These are phyloP conservation scores for Herpetotheres cachinnans DNA, from an alignment of 2,113 vertebrate species.

Conservation along the genomic window DNA sequence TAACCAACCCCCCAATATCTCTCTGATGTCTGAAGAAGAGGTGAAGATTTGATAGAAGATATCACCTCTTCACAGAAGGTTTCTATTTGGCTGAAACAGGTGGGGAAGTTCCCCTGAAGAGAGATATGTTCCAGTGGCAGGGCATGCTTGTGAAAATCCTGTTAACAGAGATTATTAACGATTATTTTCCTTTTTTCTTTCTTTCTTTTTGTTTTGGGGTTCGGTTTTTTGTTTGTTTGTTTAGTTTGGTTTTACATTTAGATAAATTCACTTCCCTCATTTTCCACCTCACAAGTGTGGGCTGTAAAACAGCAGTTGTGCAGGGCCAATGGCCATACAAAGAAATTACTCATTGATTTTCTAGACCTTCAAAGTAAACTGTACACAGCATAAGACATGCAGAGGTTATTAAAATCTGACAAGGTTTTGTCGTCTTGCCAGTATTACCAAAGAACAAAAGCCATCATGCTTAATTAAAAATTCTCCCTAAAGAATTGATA, in stretches of 20 bases:
- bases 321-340: background rate
- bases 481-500: background rate
- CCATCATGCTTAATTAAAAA: background rate
- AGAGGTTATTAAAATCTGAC: background rate
- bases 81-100: background rate
- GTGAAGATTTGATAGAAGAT: background rate
- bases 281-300: background rate
- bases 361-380: background rate
- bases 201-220: background rate
- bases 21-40: background rate
- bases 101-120: background rate
- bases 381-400: background rate
- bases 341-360: background rate
- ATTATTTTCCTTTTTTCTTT: background rate
- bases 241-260: background rate
- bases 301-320: background rate
- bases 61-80: background rate
- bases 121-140: fast-evolving
- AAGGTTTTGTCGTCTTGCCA: background rate
- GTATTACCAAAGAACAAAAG: background rate
- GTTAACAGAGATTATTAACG: background rate
- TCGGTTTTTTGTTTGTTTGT: background rate
- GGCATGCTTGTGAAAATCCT: background rate
- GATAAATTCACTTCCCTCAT: background rate
- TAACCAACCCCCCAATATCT: fast-evolving